Conservation (phyloP, 2,113 vertebrate species). For the Gulo gulo region DNA sequence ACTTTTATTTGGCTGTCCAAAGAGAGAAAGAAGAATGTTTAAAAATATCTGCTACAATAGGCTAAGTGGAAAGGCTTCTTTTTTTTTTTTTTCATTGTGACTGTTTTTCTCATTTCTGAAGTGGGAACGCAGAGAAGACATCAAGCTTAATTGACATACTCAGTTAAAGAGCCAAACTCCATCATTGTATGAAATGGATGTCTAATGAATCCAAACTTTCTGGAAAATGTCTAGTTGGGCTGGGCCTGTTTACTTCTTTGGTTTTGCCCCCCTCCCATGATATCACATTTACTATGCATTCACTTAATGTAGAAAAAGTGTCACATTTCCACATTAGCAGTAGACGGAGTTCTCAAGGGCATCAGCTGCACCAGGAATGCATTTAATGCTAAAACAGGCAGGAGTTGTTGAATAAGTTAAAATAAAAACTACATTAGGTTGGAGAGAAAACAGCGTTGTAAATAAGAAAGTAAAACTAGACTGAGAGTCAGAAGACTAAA, state of each 20-base stretch:
- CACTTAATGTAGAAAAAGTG: not conserved
- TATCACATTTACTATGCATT: not conserved
- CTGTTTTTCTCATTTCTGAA: not conserved
- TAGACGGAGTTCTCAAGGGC: not conserved
- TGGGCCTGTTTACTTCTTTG: not conserved
- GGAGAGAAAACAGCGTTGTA: not conserved
- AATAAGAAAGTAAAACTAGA: conserved; percentile 7
- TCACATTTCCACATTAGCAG: not conserved
- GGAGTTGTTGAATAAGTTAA: not conserved
- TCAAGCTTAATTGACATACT: not conserved
- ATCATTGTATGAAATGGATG: not conserved
- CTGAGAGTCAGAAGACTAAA: not conserved
- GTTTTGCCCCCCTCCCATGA: not conserved
- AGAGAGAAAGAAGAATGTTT: not conserved
- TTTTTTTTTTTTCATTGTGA: not conserved
- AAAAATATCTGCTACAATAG: not conserved
- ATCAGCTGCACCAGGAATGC: not conserved
- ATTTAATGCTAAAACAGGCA: not conserved
- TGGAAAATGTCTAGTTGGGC: not conserved
- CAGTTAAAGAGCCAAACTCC: not conserved
- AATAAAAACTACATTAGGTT: not conserved
- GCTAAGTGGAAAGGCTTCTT: not conserved
- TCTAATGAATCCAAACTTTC: not conserved
- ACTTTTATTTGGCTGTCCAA: not conserved
- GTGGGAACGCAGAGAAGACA: not conserved